Evolutionary conservation across 2,797 vertebrate genomes (phyloP), one percentile per base, ranked within the genome.

Genomic region (Crocidura indochinensis): DNA sequence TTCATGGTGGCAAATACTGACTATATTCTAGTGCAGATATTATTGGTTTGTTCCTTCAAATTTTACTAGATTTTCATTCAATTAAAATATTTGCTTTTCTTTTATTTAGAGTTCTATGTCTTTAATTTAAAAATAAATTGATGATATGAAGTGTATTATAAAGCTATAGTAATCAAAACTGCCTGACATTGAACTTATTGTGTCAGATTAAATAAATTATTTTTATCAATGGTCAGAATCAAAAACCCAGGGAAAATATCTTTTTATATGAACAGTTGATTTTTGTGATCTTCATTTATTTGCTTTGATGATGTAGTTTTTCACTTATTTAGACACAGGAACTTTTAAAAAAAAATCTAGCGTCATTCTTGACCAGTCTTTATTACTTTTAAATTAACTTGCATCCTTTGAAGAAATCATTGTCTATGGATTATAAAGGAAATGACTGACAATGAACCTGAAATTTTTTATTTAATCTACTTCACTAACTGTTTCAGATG

Each of bases 321-420:
- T 77, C 44, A 72, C 47, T 81, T 87, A 77, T 26, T 90, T 44
- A 47, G 44, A 84, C 26, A 75, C 0, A 47, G 26, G 46, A 46
- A 47, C 1, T 65, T 2, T 60, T 88, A 91, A 81, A 60, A 81
- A 44, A 15, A 31, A 3, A 71, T 56, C 20, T 29, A 65, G 12
- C 22, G 89, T 56, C 76, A 46, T 78, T 79, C 12, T 10, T 62
- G 46, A 64, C n/a, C 10, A 47, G 19, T 71, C 46, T 56, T 87
- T 44, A 20, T 26, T 0, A n/a, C 31, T 81, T 92, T 83, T 74
- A 68, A 92, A 68, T 10, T 78, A 74, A 68, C 15, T 75, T 82
- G 1, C 15, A 38, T 9, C 82, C 56, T 89, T 84, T 3, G 6
- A 68, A 67, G 19, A 31, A 17, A 1, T 38, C 56, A 11, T 17